phyloP scores from a whole-genome alignment of 64 coral and sea anemone species.

The Stylophora pistillata region DNA sequence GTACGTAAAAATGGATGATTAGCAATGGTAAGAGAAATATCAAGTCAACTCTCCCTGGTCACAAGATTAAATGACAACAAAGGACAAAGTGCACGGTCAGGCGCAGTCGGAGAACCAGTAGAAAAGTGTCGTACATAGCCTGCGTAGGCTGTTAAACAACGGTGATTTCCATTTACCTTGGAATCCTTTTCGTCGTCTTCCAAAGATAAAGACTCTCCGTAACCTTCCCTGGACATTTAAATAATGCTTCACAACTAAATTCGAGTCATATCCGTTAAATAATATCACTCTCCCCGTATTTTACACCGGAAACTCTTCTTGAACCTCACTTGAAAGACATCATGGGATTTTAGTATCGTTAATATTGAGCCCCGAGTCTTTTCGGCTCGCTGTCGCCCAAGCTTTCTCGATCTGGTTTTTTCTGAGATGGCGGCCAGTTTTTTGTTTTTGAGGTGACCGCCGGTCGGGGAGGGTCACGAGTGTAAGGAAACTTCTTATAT shows the following conservation, averaged over 20 bases:
- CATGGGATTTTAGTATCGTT: neutral
- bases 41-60: neutral
- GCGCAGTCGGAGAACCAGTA: too few species aligned
- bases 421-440: too few species aligned
- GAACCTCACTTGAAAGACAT: neutral
- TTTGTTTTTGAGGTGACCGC: too few species aligned
- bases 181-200: slow-evolving; percentile 9
- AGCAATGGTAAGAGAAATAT: neutral
- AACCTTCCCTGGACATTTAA: slow-evolving; percentile 35
- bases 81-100: neutral
- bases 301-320: slow-evolving; percentile 32
- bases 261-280: slow-evolving; percentile 1
- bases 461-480: too few species aligned
- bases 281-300: neutral
- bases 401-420: too few species aligned
- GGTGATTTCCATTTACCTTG: neutral
- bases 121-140: too few species aligned
- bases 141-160: neutral
- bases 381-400: too few species aligned
- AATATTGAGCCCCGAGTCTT: neutral
- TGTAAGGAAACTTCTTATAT: too few species aligned
- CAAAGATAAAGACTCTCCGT: slow-evolving; percentile 15
- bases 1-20: neutral
- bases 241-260: neutral
- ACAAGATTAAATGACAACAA: slow-evolving; percentile 15